Base-by-base conservation (phyloP, 2,888 invertebrate species). In the Leucoma salicis region DNA sequence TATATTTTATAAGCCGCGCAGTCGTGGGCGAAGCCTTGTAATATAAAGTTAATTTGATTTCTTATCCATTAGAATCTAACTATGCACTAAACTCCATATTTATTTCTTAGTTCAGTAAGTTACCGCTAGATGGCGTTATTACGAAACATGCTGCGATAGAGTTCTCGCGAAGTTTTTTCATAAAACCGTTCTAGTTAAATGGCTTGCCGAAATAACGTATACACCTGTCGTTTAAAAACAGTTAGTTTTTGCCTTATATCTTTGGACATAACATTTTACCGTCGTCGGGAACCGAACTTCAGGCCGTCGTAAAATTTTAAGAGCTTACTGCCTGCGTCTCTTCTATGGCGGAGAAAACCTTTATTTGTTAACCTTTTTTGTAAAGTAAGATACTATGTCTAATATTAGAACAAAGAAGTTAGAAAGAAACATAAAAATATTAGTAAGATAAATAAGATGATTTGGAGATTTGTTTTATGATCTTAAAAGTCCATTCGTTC, bases 291-390 rank as follows among this genome's bases (percentile, higher is more conserved):
- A 54, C 57, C 59, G 55, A 66, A 67, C 56, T 51, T 46, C 21
- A 44, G 50, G 49, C 52, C 50, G 49, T 70, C 70, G 57, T 70
- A 70, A 73, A 73, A 66, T 58, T 66, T 71, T 70, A 73, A 71
- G 67, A 49, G 2, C 8, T 27, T 27, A 27, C 45, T 44, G 46
- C 52, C 35, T 55, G 49, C 49, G 54, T 53, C 62, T 55, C 49
- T 59, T 60, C 7, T 66, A 58, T 51, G 56, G 50, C 46, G 36
- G 40, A 46, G 46, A 38, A 47, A 53, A 49, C 54, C 49, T 51
- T 50, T 42, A 16, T 37, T 49, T 58, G n/a, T 48, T 46, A 18
- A 7, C 7, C 7, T 18, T 3, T 18, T 18, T n/a, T n/a, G n/a
- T n/a, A n/a, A n/a, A n/a, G n/a, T n/a, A n/a, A n/a, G n/a, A n/a